Evolutionary conservation across 2,113 vertebrate species (phyloP).

Genomic region (Ptilonorhynchus violaceus): DNA sequence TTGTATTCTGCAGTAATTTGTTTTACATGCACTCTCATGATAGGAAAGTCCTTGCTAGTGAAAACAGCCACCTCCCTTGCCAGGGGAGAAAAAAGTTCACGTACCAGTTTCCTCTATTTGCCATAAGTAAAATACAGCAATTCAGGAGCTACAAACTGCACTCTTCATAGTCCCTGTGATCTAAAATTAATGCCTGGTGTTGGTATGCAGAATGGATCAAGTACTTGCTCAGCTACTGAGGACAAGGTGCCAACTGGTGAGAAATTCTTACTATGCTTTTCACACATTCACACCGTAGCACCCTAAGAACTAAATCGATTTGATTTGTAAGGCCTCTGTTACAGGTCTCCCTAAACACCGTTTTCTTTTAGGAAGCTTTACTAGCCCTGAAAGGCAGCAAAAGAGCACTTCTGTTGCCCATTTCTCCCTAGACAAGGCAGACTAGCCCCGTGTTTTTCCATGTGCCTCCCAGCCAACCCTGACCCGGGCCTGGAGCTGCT

Average conservation of each 20-base stretch:
- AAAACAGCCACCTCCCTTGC: background rate
- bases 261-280: constrained; percentile 51
- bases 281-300: constrained; percentile 48
- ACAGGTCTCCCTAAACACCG: background rate
- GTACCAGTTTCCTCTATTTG: background rate
- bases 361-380: background rate
- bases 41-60: background rate
- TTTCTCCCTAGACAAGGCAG: background rate
- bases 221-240: background rate
- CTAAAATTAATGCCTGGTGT: constrained; percentile 53
- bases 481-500: background rate
- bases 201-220: constrained; percentile 33
- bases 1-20: background rate
- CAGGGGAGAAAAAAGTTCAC: background rate
- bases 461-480: background rate
- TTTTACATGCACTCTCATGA: background rate
- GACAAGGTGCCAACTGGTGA: constrained; percentile 37
- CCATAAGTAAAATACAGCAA: background rate
- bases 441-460: background rate
- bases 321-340: background rate
- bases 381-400: background rate
- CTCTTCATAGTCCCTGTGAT: background rate
- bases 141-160: background rate
- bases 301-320: background rate
- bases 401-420: background rate